Evolutionary conservation across 2,888 invertebrate species (phyloP), one percentile per base, ranked within the genome.

Genomic region (Callyntrura sp.): DNA sequence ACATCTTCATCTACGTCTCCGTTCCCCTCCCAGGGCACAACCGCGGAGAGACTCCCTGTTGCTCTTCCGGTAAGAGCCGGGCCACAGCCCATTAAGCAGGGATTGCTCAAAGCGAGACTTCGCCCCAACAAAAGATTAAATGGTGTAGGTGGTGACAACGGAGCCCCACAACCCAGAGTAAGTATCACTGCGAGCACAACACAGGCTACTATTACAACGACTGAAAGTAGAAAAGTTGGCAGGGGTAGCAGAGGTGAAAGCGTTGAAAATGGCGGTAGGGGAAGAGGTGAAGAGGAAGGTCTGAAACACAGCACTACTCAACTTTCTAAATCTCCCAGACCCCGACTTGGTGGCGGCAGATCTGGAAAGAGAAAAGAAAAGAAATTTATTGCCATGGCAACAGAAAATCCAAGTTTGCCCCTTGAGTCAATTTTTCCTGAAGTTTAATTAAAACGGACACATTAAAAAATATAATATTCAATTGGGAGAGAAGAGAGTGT

Each of bases 401-500:
- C 97, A 0, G 97, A 97, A 92, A 97, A 97, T 94, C 97, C 97
- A 0, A 97, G 97, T 83, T 95, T 97, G 79, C 97, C 97, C 0
- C 97, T 97, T 91, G 97, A 97, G 94, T 97, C 97, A 0, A 97
- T 97, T 94, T 97, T 97, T 94, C 96, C 97, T 20, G 96, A 97
- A 94, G 94, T 97, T 96, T 96, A n/a, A n/a, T n/a, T n/a, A n/a
- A n/a, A n/a, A n/a, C n/a, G n/a, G n/a, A n/a, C n/a, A n/a, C n/a
- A n/a, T n/a, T n/a, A n/a, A n/a, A n/a, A n/a, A n/a, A n/a, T n/a
- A n/a, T n/a, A n/a, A n/a, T n/a, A n/a, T n/a, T n/a, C n/a, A n/a
- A n/a, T n/a, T 65, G 60, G 68, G 68, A 76, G 23, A 45, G 14
- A n/a, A n/a, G n/a, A n/a, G 76, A 51, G 51, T 20, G 17, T 51